Conservation (phyloP, 2,797 vertebrate species). For the Thalassophryne amazonica region DNA sequence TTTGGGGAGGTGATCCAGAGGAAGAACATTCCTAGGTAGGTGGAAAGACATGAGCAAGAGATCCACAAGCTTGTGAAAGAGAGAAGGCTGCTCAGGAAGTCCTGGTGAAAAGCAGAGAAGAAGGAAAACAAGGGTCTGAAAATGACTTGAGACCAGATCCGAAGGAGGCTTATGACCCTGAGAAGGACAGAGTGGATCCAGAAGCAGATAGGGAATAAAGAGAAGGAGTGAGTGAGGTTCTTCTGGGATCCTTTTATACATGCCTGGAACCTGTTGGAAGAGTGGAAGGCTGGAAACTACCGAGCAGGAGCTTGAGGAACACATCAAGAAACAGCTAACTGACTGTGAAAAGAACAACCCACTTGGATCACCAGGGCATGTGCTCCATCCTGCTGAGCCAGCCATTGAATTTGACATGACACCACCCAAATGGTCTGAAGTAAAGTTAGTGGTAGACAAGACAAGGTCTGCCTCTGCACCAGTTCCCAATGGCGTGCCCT, state of each 20-base stretch:
- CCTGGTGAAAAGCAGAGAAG: background rate
- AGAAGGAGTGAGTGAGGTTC: background rate
- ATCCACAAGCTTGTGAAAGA: background rate
- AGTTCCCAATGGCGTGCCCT: background rate
- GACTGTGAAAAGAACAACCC: background rate
- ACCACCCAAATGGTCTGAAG: background rate
- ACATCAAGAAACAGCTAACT: too few species aligned
- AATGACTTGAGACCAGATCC: background rate
- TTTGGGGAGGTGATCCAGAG: background rate
- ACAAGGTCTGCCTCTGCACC: background rate
- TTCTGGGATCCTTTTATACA: background rate
- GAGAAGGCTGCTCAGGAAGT: background rate
- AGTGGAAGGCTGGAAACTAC: background rate
- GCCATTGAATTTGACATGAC: background rate
- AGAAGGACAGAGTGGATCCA: background rate
- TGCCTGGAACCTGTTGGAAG: background rate
- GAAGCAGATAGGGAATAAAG: background rate
- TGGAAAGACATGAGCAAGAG: too few species aligned
- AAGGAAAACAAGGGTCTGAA: background rate
- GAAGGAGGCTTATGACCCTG: too few species aligned
- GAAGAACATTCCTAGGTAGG: background rate
- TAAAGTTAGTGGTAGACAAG: background rate
- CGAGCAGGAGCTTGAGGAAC: background rate
- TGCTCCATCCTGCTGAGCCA: background rate
- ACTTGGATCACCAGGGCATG: background rate